Evolutionary conservation across 2,113 vertebrate genomes (phyloP), one percentile per base, ranked within the genome.

Genomic region (Vombatus ursinus): DNA sequence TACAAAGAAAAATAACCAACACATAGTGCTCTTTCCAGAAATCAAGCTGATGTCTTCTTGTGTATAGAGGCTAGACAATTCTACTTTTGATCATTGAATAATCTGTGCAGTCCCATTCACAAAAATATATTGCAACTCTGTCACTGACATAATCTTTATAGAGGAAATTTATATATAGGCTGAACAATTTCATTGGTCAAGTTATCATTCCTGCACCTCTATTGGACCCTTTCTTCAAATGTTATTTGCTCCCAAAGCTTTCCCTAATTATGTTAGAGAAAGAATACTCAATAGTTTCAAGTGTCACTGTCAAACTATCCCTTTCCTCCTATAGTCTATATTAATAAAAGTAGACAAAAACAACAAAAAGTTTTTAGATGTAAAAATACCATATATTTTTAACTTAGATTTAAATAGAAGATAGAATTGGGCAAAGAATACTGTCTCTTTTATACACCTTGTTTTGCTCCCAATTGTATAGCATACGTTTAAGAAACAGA

Each of bases 401-500:
- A 84, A 44, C 16, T 84, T 84, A 44, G 68, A n/a, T 44, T 84
- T 44, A 84, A 84, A 84, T 44, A 84, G n/a, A 44, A 84, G n/a
- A 84, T 44, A 84, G n/a, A 44, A 44, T 84, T 84, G 6, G 19
- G 7, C 19, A 84, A 84, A 3, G n/a, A n/a, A 91, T 48, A 14
- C 10, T 94, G 92, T 96, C 95, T 96, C 92, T 93, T 93, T 93
- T 68, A 93, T 52, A 12, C 24, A 84, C 26, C 3, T 37, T 91
- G 91, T 47, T 28, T 51, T 61, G 92, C 68, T 97, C 90, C 92
- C 92, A 92, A 94, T 94, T 61, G 96, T 93, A 95, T 95, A 92
- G 28, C 84, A 44, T 93, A 95, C 93, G 91, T 96, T 97, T 95
- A 96, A 97, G 95, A 93, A 96, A 97, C 95, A 84, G 19, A 84